Evolutionary conservation across 2,113 vertebrate species (phyloP).

Genomic region (Oryzias javanicus): DNA sequence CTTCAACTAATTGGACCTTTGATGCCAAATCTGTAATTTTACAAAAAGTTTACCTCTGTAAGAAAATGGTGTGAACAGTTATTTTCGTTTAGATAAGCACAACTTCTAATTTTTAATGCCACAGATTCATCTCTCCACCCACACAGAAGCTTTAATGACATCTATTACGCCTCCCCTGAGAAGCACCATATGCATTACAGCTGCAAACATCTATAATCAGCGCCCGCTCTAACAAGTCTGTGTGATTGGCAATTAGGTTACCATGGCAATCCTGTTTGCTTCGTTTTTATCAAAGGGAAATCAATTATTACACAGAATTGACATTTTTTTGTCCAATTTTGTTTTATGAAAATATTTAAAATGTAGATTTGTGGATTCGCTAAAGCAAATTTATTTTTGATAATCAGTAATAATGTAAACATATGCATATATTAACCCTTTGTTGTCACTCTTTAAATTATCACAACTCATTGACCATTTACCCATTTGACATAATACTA

Average conservation of each 20-base stretch:
- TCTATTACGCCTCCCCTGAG: constrained; percentile 2
- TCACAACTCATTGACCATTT: too few relatives aligned
- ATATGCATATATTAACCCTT: too few relatives aligned
- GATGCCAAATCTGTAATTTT: too few relatives aligned
- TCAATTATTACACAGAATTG: not conserved
- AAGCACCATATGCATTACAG: constrained; percentile 19
- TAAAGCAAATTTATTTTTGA: too few relatives aligned
- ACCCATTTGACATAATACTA: too few relatives aligned
- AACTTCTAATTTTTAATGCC: not conserved
- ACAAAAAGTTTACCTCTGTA: not conserved
- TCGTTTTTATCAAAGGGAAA: constrained; percentile 4
- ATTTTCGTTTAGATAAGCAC: not conserved
- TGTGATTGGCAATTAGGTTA: constrained; percentile 13
- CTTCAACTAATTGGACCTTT: too few relatives aligned
- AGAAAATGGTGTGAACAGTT: not conserved
- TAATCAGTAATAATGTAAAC: too few relatives aligned
- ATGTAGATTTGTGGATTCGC: too few relatives aligned
- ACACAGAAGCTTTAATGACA: not conserved
- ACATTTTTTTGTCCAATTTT: not conserved
- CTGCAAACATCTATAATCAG: constrained; percentile 28
- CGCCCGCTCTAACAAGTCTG: not conserved
- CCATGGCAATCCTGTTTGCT: constrained; percentile 14
- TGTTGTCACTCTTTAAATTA: too few relatives aligned
- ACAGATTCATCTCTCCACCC: not conserved
- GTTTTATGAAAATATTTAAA: not conserved